Base-by-base conservation (phyloP, 2,113 vertebrate species). In the Calyptommatus sinebrachiatus region DNA sequence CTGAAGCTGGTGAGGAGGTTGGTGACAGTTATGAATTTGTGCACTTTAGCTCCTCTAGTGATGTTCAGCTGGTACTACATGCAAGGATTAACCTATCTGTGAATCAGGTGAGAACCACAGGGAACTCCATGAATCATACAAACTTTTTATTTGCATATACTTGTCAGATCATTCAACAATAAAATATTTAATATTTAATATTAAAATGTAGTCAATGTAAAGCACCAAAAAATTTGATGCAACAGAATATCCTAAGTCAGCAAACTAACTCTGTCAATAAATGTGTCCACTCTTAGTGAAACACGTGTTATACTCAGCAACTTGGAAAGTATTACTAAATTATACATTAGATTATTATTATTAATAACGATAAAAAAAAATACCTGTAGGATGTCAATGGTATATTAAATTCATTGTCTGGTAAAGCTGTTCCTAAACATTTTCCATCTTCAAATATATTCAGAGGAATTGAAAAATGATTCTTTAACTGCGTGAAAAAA, bases 381-480 rank as follows among this genome's bases (percentile, higher is more conserved):
- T 83, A 99, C 98, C 97, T 96, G 88, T 99, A 99, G 16, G 96
- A 98, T 46, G 96, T 91, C 87, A 99, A 91, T 20, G 98, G 97
- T 73, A 99, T 94, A 89, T 95, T 99, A 92, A 97, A 99, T 86
- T 99, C 98, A 88, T 96, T 94, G 66, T 86, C 94, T 77, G 98
- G 96, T 50, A 90, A 92, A 85, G 97, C 95, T 72, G 84, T 94
- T 81, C 98, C 98, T 89, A 99, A 91, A 88, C 89, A 96, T 8
- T 79, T 94, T 71, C 95, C 91, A 68, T 95, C 96, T 89, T 97
- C 97, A 89, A 96, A 97, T 88, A 99, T 88, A 91, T 89, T 96
- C 84, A 99, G 94, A 0, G 97, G 95, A 79, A 97, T 91, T 73
- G 96, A 96, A 91, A 99, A 99, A 92, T 99, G 98, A 93, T 97